Conservation (phyloP, 1,140 invertebrate genomes). For the Musca domestica region DNA sequence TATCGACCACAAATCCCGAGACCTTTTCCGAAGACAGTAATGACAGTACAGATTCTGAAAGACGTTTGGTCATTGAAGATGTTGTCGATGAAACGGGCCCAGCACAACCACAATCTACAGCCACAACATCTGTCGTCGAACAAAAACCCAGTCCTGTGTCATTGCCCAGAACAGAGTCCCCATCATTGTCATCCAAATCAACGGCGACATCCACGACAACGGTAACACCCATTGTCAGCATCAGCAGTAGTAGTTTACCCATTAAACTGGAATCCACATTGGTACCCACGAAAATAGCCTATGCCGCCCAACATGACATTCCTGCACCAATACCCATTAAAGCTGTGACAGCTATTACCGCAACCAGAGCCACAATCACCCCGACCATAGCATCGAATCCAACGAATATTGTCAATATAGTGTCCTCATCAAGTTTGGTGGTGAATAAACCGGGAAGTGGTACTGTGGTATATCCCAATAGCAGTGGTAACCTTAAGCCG, state of each 20-base stretch:
- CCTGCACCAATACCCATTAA: conserved; percentile 40
- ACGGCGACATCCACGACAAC: background rate
- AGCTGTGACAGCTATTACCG: background rate
- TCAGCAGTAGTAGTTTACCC: background rate
- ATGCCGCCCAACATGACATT: conserved; percentile 21
- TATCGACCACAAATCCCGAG: conserved; percentile 28
- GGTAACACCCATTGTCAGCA: no score
- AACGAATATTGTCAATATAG: background rate
- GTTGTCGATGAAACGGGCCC: conserved; percentile 30
- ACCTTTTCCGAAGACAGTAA: conserved; percentile 55
- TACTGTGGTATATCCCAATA: background rate
- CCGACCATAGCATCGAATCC: background rate
- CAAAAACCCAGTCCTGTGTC: conserved; percentile 4
- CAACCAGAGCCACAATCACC: background rate
- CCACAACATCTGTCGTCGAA: conserved; percentile 22
- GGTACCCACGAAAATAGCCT: background rate
- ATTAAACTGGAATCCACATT: conserved; percentile 6
- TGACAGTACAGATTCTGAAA: conserved; percentile 73
- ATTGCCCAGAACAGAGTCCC: background rate
- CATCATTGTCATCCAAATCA: background rate
- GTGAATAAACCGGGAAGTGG: background rate
- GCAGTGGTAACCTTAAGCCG: background rate
- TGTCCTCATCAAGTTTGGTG: background rate
- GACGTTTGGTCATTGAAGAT: conserved; percentile 61
- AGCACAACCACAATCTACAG: conserved; percentile 27